Evolutionary conservation across 1,140 invertebrate species (phyloP).

Genomic region (Cotesia chilonis): DNA sequence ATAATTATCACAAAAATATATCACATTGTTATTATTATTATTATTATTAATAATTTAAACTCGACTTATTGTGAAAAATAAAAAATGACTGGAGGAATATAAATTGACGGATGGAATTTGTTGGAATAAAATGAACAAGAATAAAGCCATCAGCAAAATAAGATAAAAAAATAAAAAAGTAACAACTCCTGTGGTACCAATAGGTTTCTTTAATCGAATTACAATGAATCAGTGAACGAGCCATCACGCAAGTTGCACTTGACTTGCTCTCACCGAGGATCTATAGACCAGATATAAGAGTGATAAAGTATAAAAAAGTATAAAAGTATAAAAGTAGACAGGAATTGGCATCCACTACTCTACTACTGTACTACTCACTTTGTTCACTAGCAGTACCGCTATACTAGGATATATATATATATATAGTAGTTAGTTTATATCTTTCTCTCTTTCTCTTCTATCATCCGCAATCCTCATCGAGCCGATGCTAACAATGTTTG

Average conservation of each 20-base stretch:
- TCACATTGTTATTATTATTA: no score
- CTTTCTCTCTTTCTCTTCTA: conserved; percentile 43
- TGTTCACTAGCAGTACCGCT: conserved; percentile 16
- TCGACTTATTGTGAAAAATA: no score
- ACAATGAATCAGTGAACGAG: conserved; percentile 33
- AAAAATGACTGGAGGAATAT: no score
- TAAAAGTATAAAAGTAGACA: neutral
- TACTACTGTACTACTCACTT: conserved; percentile 8
- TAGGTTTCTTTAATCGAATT: conserved; percentile 33
- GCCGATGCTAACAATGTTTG: conserved; percentile 68
- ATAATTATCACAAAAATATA: no score
- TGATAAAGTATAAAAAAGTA: no score
- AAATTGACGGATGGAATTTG: no score
- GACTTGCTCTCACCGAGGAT: neutral
- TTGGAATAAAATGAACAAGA: neutral
- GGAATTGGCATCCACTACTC: conserved; percentile 29
- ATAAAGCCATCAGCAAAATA: neutral
- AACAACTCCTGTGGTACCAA: conserved; percentile 8
- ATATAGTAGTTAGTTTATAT: no score
- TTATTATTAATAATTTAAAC: no score
- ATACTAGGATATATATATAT: no score
- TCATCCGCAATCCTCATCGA: conserved; percentile 62
- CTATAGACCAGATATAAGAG: neutral
- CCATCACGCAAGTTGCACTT: conserved; percentile 25
- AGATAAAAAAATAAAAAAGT: neutral